Evolutionary conservation across 1,140 invertebrate genomes (phyloP), one percentile per base, ranked within the genome.

Genomic region (Sarcophaga bullata): DNA sequence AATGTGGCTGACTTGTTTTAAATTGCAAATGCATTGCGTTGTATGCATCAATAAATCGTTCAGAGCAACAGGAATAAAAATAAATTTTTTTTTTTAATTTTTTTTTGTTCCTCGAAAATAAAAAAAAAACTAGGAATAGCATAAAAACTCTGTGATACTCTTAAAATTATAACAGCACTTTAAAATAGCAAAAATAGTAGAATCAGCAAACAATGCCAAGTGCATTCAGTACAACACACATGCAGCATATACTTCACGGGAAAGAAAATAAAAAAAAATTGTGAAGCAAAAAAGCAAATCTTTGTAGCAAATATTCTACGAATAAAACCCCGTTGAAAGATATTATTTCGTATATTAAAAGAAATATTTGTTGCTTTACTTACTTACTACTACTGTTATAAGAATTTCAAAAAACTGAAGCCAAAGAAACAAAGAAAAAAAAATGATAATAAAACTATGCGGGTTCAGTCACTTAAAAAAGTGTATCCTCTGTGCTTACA

Each of bases 21-120:
- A 78, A 78, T 78, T 78, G 75, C 75, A 78, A 78, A 78, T 78
- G 75, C 75, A 78, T 78, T 78, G 75, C 75, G 75, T 78, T 78
- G 37, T 78, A 78, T 78, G 75, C 75, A 78, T 78, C 75, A 78
- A 78, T 78, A 78, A 78, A 78, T 78, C 75, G 75, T 78, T 78
- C 75, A 78, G 49, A 52, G 75, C 75, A 78, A 78, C 75, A 78
- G 48, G 49, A 78, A 78, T 78, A 50, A 19, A 68, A 68, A 4
- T 19, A 19, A 19, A 58, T 5, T 10, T 58, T 58, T 58, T 58
- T 58, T 58, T 11, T 58, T 58, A 6, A 3, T 0, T 13, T 15
- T 54, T 6, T 54, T 58, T 58, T 58, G n/a, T 58, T 58, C n/a
- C 52, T 58, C n/a, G 17, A 25, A 68, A 68, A 68, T 58, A 37